Percentiles rank a stretch among this genome's conserved stretches.
These are phyloP conservation scores for Acrobeloides nanus DNA, from an alignment of 2,888 invertebrate genomes.

Conservation along the genomic window DNA sequence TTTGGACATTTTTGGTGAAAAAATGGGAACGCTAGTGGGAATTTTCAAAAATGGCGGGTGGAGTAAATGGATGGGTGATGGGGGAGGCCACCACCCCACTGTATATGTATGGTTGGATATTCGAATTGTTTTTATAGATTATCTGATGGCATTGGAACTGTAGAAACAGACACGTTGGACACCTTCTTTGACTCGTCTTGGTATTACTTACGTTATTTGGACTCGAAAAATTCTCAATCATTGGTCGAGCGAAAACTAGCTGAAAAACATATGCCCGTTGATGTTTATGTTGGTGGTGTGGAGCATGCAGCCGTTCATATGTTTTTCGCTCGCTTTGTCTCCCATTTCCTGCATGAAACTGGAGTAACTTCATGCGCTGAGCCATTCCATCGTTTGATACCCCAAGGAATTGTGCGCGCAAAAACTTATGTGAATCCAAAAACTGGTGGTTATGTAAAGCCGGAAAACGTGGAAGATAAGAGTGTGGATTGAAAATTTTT, in stretches of 20 bases:
- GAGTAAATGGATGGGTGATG: slow-evolving; percentile 58
- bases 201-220: slow-evolving; percentile 88
- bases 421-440: slow-evolving; percentile 66
- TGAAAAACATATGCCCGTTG: slow-evolving; percentile 74
- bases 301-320: slow-evolving; percentile 75
- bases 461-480: slow-evolving; percentile 58
- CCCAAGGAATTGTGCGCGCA: slow-evolving; percentile 92
- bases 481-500: slow-evolving; percentile 10
- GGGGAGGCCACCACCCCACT: neutral
- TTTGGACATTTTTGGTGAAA: too few species aligned
- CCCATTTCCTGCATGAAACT: slow-evolving; percentile 77
- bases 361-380: slow-evolving; percentile 70
- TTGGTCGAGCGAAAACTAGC: slow-evolving; percentile 65
- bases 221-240: slow-evolving; percentile 66
- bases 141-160: slow-evolving; percentile 61
- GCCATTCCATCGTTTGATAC: slow-evolving; percentile 81
- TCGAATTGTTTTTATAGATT: slow-evolving; percentile 13
- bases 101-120: neutral
- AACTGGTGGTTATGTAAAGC: slow-evolving; percentile 71
- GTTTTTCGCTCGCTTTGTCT: slow-evolving; percentile 89
- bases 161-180: slow-evolving; percentile 97
- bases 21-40: too few species aligned
- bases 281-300: slow-evolving; percentile 69
- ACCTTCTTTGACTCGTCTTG: slow-evolving; percentile 99
- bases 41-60: slow-evolving; percentile 63